Percentiles rank a stretch among this genome's conserved stretches.
Evolutionary conservation across 2,797 vertebrate genomes (phyloP).

Genomic region (Sphenopsis melanotis): DNA sequence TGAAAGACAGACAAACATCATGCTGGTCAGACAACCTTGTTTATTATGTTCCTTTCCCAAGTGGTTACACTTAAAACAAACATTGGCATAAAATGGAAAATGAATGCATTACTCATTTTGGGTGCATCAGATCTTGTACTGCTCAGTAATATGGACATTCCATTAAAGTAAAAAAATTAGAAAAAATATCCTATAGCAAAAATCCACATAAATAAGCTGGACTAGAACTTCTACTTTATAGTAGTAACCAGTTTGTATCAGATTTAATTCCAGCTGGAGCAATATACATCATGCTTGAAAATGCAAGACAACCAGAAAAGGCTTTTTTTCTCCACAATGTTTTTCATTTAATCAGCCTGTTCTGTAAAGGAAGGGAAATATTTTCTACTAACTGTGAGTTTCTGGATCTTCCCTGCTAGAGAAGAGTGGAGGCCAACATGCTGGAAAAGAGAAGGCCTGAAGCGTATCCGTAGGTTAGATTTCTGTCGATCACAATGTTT

Average conservation of each 20-base stretch:
- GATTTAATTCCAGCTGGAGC: background rate
- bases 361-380: background rate
- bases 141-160: background rate
- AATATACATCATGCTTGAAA: background rate
- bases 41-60: conserved; percentile 11
- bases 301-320: background rate
- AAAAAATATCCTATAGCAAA: background rate
- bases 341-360: background rate
- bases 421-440: conserved; percentile 98
- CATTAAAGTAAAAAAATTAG: background rate
- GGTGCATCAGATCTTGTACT: background rate
- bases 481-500: conserved; percentile 99
- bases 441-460: conserved; percentile 96
- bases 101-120: background rate
- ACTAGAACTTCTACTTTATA: background rate
- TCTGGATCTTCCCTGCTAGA: conserved; percentile 97
- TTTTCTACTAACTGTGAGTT: conserved; percentile 87
- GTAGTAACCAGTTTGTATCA: background rate
- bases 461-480: conserved; percentile 92
- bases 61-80: background rate
- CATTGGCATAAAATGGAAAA: background rate
- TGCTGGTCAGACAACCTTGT: background rate
- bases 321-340: background rate
- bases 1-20: conserved; percentile 43
- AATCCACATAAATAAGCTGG: background rate